Percentiles rank a stretch among this genome's conserved stretches.
Conservation (phyloP, 1,140 invertebrate species). For the Coenobita brevimanus region DNA sequence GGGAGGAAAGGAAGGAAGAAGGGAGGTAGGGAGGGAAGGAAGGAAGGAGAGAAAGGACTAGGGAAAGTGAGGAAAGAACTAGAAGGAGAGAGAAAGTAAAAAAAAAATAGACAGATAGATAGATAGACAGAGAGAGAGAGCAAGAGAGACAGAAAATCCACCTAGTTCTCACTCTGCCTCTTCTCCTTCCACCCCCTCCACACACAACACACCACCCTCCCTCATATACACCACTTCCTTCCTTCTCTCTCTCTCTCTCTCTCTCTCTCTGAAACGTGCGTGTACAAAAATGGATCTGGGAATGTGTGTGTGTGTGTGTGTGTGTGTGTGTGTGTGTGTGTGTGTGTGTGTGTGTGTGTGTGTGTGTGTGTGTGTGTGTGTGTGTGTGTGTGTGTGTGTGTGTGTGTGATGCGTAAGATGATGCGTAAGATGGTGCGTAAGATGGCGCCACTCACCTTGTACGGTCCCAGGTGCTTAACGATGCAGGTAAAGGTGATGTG, state of each 20-base stretch:
- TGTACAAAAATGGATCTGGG: no score
- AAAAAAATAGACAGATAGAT: not conserved
- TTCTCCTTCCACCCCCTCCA: no score
- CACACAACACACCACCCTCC: no score
- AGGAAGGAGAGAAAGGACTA: not conserved
- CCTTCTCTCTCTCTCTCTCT: no score
- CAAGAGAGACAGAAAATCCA: not conserved
- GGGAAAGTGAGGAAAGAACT: no score
- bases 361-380: slow-evolving; percentile 22
- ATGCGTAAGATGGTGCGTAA: not conserved
- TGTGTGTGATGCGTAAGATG: not conserved
- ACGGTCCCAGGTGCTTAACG: slow-evolving; percentile 89
- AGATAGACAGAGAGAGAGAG: not conserved
- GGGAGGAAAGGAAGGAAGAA: not conserved
- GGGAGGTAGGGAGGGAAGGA: not conserved
- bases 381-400: not conserved
- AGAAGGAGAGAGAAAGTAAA: not conserved
- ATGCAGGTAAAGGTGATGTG: slow-evolving; percentile 91
- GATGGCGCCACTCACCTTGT: slow-evolving; percentile 83
- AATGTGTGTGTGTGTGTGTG: not conserved
- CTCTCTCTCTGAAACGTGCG: no score
- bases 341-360: slow-evolving; percentile 20
- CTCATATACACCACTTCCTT: no score
- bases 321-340: not conserved
- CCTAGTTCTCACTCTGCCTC: no score